Evolutionary conservation across 2,797 vertebrate genomes (phyloP), one percentile per base, ranked within the genome.

Genomic region (Onychomys leucogaster): DNA sequence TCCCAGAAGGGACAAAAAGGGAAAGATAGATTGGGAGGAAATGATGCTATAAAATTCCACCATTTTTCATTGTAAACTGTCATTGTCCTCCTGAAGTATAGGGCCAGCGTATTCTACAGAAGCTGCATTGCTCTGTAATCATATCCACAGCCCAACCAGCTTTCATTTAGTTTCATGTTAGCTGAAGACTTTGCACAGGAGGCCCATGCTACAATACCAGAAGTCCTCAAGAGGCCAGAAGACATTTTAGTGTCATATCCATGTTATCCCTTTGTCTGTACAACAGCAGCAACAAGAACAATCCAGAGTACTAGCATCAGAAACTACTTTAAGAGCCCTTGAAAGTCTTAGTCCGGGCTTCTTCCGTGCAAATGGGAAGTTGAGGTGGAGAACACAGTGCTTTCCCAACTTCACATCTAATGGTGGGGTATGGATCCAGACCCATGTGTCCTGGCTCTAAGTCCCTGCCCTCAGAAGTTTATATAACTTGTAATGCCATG

Each of bases 41-140:
- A 25, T 81, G 87, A 61, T n/a, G 69, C 63, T 90, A 73, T 81
- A 41, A 92, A 92, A 90, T 81, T 21, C 43, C 49, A 73, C 77
- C 10, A 37, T 85, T 90, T 96, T 91, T 91, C 73, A 67, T 57
- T 52, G 6, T 94, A 52, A 41, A 16, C 10, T 77, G 2, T 46
- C 1, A 65, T 19, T 46, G 69, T 71, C 32, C 17, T 25, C 5
- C 84, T 49, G 77, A 95, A 90, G 52, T 57, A 43, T 1, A 90
- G 27, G 76, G n/a, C 75, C 34, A 69, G 21, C 59, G 80, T 91
- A 88, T 87, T n/a, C 63, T 73, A 94, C 27, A 43, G 23, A 75
- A 84, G 21, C 65, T 90, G 65, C 76, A 5, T 86, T 46, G 2
- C 1, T 78, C 25, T 94, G 0, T 29, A 76, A 55, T 83, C 76